Conservation (phyloP, 2,888 invertebrate genomes). For the Tethea ocularis region DNA sequence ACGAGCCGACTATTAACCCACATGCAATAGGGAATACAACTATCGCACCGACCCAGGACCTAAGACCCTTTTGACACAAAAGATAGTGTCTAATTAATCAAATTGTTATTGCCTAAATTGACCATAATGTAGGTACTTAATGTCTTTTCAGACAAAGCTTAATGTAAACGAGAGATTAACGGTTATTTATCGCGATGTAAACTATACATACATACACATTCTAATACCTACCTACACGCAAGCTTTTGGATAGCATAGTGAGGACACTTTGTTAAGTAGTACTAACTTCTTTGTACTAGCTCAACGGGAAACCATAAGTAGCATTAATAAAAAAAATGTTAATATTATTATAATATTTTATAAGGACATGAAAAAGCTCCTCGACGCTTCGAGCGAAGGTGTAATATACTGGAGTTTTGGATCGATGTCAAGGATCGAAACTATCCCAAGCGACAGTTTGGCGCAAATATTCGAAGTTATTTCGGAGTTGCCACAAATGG, state of each 20-base stretch:
- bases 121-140: constrained; percentile 23
- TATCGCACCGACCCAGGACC: constrained; percentile 64
- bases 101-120: constrained; percentile 50
- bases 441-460: constrained; percentile 73
- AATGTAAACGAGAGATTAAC: neutral
- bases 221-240: no score
- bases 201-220: no score
- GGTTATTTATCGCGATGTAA: no score
- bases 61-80: constrained; percentile 49
- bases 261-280: no score
- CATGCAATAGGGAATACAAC: constrained; percentile 55
- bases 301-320: no score
- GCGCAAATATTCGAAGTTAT: constrained; percentile 77
- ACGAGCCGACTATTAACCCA: constrained; percentile 56
- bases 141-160: constrained; percentile 9
- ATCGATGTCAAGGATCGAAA: constrained; percentile 82
- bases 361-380: constrained; percentile 69
- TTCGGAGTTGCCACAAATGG: constrained; percentile 77
- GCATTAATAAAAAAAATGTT: no score
- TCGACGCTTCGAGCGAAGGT: constrained; percentile 75
- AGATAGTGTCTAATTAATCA: constrained; percentile 61
- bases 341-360: neutral
- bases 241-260: no score
- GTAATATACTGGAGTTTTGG: constrained; percentile 85
- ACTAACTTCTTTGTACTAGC: no score